Base-by-base conservation (phyloP, 92 coral and sea anemone genomes). In the Montipora capitata region DNA sequence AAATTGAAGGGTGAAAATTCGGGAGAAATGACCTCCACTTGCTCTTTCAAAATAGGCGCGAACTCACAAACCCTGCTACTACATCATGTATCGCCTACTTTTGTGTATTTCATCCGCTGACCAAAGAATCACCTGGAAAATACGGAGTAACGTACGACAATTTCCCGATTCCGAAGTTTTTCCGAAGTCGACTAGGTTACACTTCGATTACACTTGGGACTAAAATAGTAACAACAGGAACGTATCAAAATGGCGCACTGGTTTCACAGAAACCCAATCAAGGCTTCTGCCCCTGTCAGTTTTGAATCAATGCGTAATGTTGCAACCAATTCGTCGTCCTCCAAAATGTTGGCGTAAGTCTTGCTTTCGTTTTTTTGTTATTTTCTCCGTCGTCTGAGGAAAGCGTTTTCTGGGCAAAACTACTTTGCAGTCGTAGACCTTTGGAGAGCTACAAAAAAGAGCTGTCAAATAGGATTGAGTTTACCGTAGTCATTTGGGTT, bases 221-320 rank as follows among this genome's bases (percentile, higher is more conserved):
- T 87, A 84, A 93, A 90, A 95, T 93, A 95, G 91, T 2, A 72
- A 83, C 43, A 77, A 5, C 7, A 5, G 7, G 10, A 48, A 48
- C 7, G 12, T 20, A 72, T 10, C 52, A 63, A 91, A 85, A 45
- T 98, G 99, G 98, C 99, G 94, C 98, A 98, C 80, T 98, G 99
- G 99, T 98, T 98, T 93, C 99, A 98, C 76, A 90, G 99, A 87
- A 98, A 98, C 78, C 98, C 99, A 1, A 93, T 98, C 66, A 98
- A 98, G 86, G 99, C 99, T 85, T 93, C 99, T 57, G 99, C 98
- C 35, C 94, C 98, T 18, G 99, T 98, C 57, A 94, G 98, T 51
- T 98, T 98, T 87, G 99, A 98, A 81, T 85, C 95, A 40, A 66
- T 98, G 49, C 92, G 98, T 43, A 80, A 91, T 84, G 93, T 94